These are phyloP conservation scores for Apoda limacodes DNA, from an alignment of 2,888 invertebrate genomes.

Conservation along the genomic window DNA sequence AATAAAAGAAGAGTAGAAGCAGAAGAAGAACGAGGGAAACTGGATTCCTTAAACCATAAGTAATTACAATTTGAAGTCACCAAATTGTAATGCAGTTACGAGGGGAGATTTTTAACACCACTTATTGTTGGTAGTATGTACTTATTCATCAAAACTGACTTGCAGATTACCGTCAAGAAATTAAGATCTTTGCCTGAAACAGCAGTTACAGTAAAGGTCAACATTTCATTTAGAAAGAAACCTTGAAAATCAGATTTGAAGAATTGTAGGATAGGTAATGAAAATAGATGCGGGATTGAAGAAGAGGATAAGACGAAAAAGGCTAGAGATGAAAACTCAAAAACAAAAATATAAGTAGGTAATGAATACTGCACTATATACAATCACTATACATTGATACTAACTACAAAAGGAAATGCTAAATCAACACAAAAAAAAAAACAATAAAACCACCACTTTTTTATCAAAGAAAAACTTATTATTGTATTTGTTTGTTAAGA, in stretches of 20 bases:
- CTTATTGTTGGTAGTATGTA: constrained; percentile 30
- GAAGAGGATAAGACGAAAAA: constrained; percentile 24
- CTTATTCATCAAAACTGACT: constrained; percentile 24
- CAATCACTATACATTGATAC: no score
- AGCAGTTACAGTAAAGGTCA: constrained; percentile 44
- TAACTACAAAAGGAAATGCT: no score
- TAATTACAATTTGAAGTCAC: constrained; percentile 69
- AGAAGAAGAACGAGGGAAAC: constrained; percentile 60
- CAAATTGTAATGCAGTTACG: constrained; percentile 71
- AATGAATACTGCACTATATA: no score
- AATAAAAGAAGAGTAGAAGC: constrained; percentile 33
- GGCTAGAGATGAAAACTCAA: constrained; percentile 7
- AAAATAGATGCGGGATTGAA: constrained; percentile 25
- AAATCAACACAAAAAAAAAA: no score
- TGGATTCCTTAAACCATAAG: constrained; percentile 69
- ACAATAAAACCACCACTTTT: no score
- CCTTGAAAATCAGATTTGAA: constrained; percentile 34
- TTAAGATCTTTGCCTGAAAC: constrained; percentile 47
- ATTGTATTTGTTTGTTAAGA: no score
- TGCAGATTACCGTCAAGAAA: no score
- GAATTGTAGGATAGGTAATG: constrained; percentile 28
- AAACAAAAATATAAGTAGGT: no score
- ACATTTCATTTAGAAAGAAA: constrained; percentile 25
- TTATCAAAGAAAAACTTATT: no score
- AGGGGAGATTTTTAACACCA: constrained; percentile 68